Conservation (phyloP, 2,888 invertebrate species). For the Caenorhabditis sinica region DNA sequence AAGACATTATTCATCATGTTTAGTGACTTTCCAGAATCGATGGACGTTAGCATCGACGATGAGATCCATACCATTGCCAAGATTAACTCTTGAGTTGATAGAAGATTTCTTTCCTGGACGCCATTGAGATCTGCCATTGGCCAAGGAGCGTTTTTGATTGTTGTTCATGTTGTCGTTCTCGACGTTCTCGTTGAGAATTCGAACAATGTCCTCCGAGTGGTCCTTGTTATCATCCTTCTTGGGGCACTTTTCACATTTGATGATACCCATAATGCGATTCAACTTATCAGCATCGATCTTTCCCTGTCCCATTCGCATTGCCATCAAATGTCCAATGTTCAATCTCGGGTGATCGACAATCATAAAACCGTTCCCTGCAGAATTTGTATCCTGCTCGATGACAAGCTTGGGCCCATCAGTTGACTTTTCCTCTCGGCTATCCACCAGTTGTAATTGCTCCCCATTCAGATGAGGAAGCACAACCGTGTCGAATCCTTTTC, state of each 20-base stretch:
- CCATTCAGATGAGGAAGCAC: conserved; percentile 3
- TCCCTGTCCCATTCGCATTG: too few species aligned
- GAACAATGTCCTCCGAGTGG: too few species aligned
- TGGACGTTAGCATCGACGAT: background rate
- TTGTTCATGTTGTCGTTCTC: background rate
- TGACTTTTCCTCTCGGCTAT: too few species aligned
- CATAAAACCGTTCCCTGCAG: too few species aligned
- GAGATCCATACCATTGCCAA: background rate
- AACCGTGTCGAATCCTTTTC: background rate
- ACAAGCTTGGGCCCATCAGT: background rate
- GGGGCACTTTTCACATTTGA: too few species aligned
- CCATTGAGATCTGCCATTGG: background rate
- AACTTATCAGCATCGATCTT: too few species aligned
- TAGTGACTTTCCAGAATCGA: background rate
- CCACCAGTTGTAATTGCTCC: background rate
- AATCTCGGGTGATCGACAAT: too few species aligned
- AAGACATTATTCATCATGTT: background rate
- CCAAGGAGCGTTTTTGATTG: background rate
- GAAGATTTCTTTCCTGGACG: background rate
- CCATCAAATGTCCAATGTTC: too few species aligned
- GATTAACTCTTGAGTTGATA: background rate
- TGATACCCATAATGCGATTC: too few species aligned
- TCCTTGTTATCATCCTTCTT: too few species aligned
- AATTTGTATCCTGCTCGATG: background rate
- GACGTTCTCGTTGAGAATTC: too few species aligned